Conservation (phyloP, 1,140 invertebrate species). For the Heliconius melpomene region DNA sequence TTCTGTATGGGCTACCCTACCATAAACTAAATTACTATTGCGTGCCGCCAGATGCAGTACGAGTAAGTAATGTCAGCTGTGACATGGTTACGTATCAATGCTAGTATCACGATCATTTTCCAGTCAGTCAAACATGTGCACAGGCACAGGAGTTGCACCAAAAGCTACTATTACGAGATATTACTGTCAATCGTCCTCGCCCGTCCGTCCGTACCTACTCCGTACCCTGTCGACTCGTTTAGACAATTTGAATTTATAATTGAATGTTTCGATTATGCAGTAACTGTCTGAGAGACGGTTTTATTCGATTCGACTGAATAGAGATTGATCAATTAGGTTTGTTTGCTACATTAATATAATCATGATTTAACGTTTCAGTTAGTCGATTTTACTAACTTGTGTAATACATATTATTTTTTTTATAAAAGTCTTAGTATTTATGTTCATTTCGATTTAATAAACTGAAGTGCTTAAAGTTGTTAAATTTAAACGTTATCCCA, state of each 20-base stretch:
- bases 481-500: neutral
- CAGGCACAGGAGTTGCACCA: neutral
- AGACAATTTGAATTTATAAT: constrained; percentile 48
- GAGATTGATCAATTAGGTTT: constrained; percentile 29
- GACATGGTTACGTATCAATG: neutral
- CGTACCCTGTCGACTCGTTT: constrained; percentile 22
- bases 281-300: constrained; percentile 19
- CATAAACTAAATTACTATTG: constrained; percentile 15
- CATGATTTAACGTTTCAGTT: neutral
- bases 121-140: constrained; percentile 17
- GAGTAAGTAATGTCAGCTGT: constrained; percentile 1
- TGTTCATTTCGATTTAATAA: neutral
- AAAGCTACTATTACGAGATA: constrained; percentile 22
- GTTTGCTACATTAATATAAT: neutral
- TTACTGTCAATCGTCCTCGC: constrained; percentile 21
- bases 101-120: constrained; percentile 18
- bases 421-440: neutral
- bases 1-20: neutral
- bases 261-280: constrained; percentile 37
- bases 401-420: neutral
- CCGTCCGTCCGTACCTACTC: neutral
- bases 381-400: neutral
- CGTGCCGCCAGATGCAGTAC: constrained; percentile 14
- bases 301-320: constrained; percentile 22
- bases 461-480: neutral